Evolutionary conservation across 2,797 vertebrate genomes (phyloP), one percentile per base, ranked within the genome.

Genomic region (Carcharodon carcharias): DNA sequence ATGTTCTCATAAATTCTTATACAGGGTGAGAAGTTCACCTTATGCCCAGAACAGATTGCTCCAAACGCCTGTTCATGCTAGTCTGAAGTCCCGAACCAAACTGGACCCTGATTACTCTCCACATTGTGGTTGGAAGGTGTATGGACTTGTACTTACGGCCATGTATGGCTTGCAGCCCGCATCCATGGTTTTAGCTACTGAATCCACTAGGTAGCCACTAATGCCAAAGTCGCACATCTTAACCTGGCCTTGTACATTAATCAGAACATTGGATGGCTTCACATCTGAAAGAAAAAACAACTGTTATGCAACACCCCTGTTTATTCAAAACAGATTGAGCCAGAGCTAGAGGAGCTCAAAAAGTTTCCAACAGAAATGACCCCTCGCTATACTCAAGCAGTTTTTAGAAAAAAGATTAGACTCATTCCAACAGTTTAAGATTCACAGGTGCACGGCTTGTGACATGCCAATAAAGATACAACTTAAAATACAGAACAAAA

Each of bases 181-280:
- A 6, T 99, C 99, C 98, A 99, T 99, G 35, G 99, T 99, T 97
- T 99, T 99, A 65, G 99, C 99, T 96, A 99, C 99, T 0, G 99
- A 99, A 97, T 99, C 99, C 8, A 99, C 99, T 96, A 99, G 98
- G 97, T 99, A 99, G 96, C 99, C 99, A 7, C 99, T 99, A 98
- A 99, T 99, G 35, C 99, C 99, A 56, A 99, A 99, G 97, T 99
- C 99, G 5, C 99, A 99, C 99, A 99, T 99, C 98, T 99, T 99
- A 97, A 99, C 99, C 97, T 99, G 99, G 65, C 99, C 99, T 97
- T 98, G 98, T 7, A 98, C 98, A 97, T 99, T 99, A 97, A 99
- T 99, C 96, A 99, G 98, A 97, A 99, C 99, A 3, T 99, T 99
- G 96, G 99, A 99, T 88, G 99, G 99, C 97, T 99, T 99, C 97